Evolutionary conservation across 2,113 vertebrate genomes (phyloP), one percentile per base, ranked within the genome.

Genomic region (Scytalopus superciliaris): DNA sequence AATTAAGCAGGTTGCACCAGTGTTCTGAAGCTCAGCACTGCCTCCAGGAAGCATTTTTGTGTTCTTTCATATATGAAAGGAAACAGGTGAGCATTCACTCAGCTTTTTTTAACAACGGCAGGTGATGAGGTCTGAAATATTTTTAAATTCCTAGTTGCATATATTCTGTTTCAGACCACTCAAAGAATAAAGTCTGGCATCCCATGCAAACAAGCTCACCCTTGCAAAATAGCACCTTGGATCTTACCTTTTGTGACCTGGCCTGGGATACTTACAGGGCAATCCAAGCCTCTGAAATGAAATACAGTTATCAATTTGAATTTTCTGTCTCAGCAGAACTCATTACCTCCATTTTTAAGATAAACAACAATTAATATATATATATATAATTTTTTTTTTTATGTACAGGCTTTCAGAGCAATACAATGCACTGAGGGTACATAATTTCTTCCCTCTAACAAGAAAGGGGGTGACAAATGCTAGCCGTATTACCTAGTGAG

Each of bases 1-100:
- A 63, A 86, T 35, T 42, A 50, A 60, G 33, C 1, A 42, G 49
- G 55, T 9, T 10, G 12, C 18, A 33, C 16, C 12, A 47, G 12
- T 11, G 52, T 42, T 70, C 31, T 53, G 57, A 68, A 83, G 23
- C 37, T 76, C 52, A 39, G 13, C 37, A 45, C 19, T 1, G 1
- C 39, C 64, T 82, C 52, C 49, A 83, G 40, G 67, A 60, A 86
- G 40, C 5, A 18, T 47, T 68, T 84, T 35, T 35, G 31, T 2
- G 9, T 76, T 62, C n/a, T 81, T 92, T 81, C 35, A 56, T 35
- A 15, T 27, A 23, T 7, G 25, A 68, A 84, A 73, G 35, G 75
- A 78, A 78, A n/a, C 2, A 37, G n/a, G 42, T 27, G 42, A 76
- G 30, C 0, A 0, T 55, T 62, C 40, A 69, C 31, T 55, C 28